Base-by-base conservation (phyloP, 2,888 invertebrate species). In the Agrilus mali region DNA sequence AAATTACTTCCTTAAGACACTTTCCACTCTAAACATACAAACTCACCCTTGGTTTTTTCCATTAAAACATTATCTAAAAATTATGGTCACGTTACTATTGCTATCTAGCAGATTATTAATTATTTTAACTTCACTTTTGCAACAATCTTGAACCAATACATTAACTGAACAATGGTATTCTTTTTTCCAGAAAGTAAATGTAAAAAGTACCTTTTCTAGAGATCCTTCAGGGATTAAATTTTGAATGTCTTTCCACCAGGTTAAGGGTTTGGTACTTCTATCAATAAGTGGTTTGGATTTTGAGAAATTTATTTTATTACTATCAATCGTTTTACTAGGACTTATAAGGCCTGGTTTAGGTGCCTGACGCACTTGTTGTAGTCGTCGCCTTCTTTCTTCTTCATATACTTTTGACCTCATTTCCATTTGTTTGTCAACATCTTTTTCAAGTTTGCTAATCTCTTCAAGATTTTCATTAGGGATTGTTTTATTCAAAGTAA, bases 281-380 rank as follows among this genome's bases (percentile, higher is more conserved):
- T 46, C 33, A 35, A 46, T 32, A 13, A 8, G 20, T 2, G 46
- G 46, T 34, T 15, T 39, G 15, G 12, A 15, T 13, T 20, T 7
- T 6, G 16, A 6, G 27, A 27, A 27, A 7, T 39, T 36, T 17
- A 15, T 10, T n/a, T 12, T 31, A 38, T 8, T n/a, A 13, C 36
- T 10, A 20, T 41, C 17, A 15, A 12, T 14, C 7, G 6, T 12
- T 33, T 16, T 17, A 15, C 3, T n/a, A 4, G 40, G 17, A 7
- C 10, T 13, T 14, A 6, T 38, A 6, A 27, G 27, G 27, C 10
- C 27, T 10, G 40, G 40, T 40, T 47, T 47, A 12, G 44, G 44
- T 1, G 43, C 41, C 20, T 45, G 45, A 27, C 45, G 33, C 5
- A 42, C 47, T 35, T 40, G 35, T 12, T 45, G 42, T 14, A 44